A percentile compares a stretch with the other conserved stretches of the same genome.
Evolutionary conservation across 1,140 invertebrate genomes (phyloP).

Genomic region (Drosophila ogumai): DNA sequence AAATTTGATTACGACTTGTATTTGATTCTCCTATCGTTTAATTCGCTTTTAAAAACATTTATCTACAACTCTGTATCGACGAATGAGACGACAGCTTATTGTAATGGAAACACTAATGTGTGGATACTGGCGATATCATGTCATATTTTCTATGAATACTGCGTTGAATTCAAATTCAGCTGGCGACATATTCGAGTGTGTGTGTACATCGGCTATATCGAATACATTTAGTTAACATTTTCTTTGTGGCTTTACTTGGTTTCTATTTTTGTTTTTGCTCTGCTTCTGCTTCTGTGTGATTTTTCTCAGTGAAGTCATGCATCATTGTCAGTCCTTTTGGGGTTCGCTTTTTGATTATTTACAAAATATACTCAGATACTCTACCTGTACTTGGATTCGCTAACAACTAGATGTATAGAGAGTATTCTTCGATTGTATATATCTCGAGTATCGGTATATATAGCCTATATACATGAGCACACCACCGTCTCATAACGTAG

Average conservation of each 20-base stretch:
- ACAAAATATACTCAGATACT: constrained; percentile 49
- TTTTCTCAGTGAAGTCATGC: constrained; percentile 37
- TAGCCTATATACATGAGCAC: constrained; percentile 58
- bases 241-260: constrained; percentile 52
- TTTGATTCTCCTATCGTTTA: constrained; percentile 67
- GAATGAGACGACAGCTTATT: constrained; percentile 69
- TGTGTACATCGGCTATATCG: constrained; percentile 59
- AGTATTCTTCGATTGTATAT: constrained; percentile 45
- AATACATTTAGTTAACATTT: constrained; percentile 80
- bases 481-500: constrained; percentile 29
- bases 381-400: constrained; percentile 31
- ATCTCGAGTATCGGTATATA: constrained; percentile 21
- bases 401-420: constrained; percentile 61
- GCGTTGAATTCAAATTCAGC: constrained; percentile 73
- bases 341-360: constrained; percentile 48
- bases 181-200: constrained; percentile 53
- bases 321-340: constrained; percentile 66
- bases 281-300: constrained; percentile 23
- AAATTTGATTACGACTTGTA: constrained; percentile 74
- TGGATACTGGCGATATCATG: constrained; percentile 59
- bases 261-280: background rate
- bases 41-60: constrained; percentile 73
- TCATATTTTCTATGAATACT: constrained; percentile 76
- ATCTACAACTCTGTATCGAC: constrained; percentile 67
- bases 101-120: constrained; percentile 73